Base-by-base conservation (phyloP, 2,888 invertebrate genomes). In the Mystacides longicornis region DNA sequence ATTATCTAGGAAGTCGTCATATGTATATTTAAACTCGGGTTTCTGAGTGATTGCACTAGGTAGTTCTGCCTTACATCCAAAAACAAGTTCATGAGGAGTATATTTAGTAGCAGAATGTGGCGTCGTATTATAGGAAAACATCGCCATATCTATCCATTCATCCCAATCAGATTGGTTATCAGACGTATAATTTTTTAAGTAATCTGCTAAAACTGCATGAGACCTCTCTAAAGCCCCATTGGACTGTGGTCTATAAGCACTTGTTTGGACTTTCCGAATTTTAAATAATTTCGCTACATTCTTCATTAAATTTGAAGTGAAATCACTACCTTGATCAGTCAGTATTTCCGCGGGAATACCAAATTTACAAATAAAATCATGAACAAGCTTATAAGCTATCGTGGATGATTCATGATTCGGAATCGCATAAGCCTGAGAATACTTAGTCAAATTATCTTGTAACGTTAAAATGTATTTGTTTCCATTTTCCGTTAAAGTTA, bases 301-400 rank as follows among this genome's bases (percentile, higher is more conserved):
- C 55, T 65, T 64, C 1, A 69, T 52, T 18, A 67, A 14, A 14
- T 62, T 54, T 1, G 65, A 54, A 49, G 65, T 67, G 55, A 73
- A 74, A 56, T 77, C 78, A 58, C 77, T 78, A 62, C 73, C 75
- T 54, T 75, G 73, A 57, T 79, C 78, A 51, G 77, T 79, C 48
- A 78, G 78, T 57, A 79, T 78, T 31, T 76, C 77, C 42, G 68
- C 79, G 64, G 73, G 73, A 70, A 66, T 57, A 5, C 57, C 55
- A 51, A 59, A 48, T 60, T 59, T 19, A 66, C 62, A 23, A 63
- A 64, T 53, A 57, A 54, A 49, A 59, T 59, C 5, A 60, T 60
- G 5, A 66, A 61, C 23, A 31, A 59, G 52, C 61, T 62, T 1
- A 2, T 5, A 16, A 1, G 68, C 67, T 5, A 69, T 60, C 0